Conservation (phyloP, 2,888 invertebrate genomes). For the Meandrusa payeni region DNA sequence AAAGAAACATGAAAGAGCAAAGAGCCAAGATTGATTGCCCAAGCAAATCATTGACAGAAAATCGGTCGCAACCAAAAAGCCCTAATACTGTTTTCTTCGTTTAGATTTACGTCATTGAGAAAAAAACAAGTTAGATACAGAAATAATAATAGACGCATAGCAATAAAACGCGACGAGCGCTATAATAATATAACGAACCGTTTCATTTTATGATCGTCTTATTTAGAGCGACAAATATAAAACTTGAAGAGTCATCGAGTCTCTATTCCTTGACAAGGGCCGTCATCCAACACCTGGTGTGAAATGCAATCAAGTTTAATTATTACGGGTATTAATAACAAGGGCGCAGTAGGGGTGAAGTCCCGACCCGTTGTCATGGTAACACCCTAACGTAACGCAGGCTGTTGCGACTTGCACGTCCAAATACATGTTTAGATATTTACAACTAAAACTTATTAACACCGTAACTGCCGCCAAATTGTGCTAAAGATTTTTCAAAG, state of each 20-base stretch:
- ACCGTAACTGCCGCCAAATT: constrained; percentile 57
- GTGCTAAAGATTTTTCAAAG: too few species aligned
- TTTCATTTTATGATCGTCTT: constrained; percentile 27
- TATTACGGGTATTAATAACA: constrained; percentile 80
- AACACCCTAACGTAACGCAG: constrained; percentile 70
- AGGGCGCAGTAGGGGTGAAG: constrained; percentile 72
- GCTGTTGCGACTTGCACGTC: constrained; percentile 58
- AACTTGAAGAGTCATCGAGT: constrained; percentile 38
- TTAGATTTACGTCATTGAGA: too few species aligned
- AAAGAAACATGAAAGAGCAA: too few species aligned
- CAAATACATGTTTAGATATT: constrained; percentile 67
- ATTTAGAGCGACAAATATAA: constrained; percentile 32
- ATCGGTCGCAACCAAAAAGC: too few species aligned
- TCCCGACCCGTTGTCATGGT: constrained; percentile 63
- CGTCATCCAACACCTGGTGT: constrained; percentile 76
- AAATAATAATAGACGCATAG: constrained; percentile 4
- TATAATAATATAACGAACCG: constrained; percentile 23
- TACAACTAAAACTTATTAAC: constrained; percentile 72
- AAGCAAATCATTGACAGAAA: too few species aligned
- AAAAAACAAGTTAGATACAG: background rate
- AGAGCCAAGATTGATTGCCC: too few species aligned
- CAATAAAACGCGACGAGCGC: constrained; percentile 20
- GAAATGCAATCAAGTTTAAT: constrained; percentile 81
- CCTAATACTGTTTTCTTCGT: too few species aligned
- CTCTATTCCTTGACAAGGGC: constrained; percentile 59